These are phyloP conservation scores for Hirtodrosophila trivittata DNA, from an alignment of 2,888 invertebrate species.

Conservation along the genomic window DNA sequence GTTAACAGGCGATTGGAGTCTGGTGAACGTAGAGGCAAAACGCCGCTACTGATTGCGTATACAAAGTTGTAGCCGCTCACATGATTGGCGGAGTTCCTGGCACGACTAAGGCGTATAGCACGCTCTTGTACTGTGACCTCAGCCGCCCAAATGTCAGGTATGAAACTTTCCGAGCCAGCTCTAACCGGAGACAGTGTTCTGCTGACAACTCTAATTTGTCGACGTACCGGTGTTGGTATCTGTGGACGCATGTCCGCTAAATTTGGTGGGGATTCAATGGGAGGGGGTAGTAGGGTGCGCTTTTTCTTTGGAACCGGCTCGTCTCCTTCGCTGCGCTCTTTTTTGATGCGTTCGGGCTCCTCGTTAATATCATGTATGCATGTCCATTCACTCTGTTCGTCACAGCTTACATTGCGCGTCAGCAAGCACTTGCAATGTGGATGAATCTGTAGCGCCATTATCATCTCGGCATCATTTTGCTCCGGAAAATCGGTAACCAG, in stretches of 20 bases:
- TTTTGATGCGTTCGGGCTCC: slow-evolving; percentile 83
- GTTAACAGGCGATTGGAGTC: slow-evolving; percentile 33
- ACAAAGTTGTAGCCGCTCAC: slow-evolving; percentile 83
- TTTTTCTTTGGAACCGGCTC: slow-evolving; percentile 53
- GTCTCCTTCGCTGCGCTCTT: slow-evolving; percentile 64
- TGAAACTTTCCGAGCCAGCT: slow-evolving; percentile 69
- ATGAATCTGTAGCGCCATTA: slow-evolving; percentile 89
- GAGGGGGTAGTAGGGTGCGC: slow-evolving; percentile 18
- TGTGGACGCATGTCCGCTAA: not conserved
- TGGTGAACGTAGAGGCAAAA: slow-evolving; percentile 66
- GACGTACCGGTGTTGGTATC: slow-evolving; percentile 4
- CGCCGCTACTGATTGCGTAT: slow-evolving; percentile 83
- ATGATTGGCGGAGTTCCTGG: slow-evolving; percentile 71
- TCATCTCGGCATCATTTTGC: slow-evolving; percentile 94
- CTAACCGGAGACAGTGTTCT: slow-evolving; percentile 5
- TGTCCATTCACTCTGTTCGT: slow-evolving; percentile 96
- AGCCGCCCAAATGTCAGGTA: slow-evolving; percentile 84
- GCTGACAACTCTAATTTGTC: slow-evolving; percentile 10
- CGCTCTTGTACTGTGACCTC: slow-evolving; percentile 83
- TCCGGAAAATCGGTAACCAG: slow-evolving; percentile 95
- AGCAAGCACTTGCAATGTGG: slow-evolving; percentile 90
- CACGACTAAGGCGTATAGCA: slow-evolving; percentile 78
- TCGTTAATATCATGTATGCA: slow-evolving; percentile 97
- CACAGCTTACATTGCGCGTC: slow-evolving; percentile 93
- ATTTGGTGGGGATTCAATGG: slow-evolving; percentile 3